Conservation (phyloP, 2,113 vertebrate genomes). For the Galbula dea region DNA sequence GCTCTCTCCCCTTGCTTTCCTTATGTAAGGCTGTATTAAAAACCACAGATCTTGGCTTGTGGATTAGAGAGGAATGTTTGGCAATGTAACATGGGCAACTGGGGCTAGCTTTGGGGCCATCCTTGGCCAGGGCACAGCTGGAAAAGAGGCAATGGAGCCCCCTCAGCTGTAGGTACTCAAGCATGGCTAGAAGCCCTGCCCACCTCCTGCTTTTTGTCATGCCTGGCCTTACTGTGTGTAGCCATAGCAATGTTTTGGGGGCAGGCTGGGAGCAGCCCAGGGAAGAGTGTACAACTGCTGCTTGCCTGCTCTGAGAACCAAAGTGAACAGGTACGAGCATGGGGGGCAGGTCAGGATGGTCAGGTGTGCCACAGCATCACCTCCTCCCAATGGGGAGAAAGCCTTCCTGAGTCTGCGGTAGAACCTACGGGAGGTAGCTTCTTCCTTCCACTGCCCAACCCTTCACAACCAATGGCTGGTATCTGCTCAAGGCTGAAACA, state of each 20-base stretch:
- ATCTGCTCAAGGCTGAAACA: not conserved
- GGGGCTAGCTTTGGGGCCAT: not conserved
- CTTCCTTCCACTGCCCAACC: not conserved
- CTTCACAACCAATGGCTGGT: not conserved
- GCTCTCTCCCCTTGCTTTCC: not conserved
- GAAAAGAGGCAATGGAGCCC: not conserved
- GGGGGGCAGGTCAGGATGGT: not conserved
- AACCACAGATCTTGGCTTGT: not conserved
- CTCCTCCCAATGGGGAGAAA: not conserved
- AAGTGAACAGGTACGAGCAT: fast-evolving
- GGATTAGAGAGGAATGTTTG: not conserved
- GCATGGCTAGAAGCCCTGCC: not conserved
- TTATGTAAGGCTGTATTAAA: not conserved
- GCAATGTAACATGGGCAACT: not conserved
- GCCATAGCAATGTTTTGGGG: not conserved
- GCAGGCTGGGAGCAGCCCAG: not conserved
- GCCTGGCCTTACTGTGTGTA: not conserved
- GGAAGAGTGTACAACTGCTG: not conserved
- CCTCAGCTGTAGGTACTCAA: not conserved
- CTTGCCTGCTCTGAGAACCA: not conserved
- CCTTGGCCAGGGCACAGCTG: not conserved
- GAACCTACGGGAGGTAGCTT: not conserved
- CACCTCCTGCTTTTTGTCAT: not conserved
- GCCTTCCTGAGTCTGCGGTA: not conserved
- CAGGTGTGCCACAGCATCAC: not conserved